Evolutionary conservation across 2,888 invertebrate genomes (phyloP), one percentile per base, ranked within the genome.

Genomic region (Athetis lepigone): DNA sequence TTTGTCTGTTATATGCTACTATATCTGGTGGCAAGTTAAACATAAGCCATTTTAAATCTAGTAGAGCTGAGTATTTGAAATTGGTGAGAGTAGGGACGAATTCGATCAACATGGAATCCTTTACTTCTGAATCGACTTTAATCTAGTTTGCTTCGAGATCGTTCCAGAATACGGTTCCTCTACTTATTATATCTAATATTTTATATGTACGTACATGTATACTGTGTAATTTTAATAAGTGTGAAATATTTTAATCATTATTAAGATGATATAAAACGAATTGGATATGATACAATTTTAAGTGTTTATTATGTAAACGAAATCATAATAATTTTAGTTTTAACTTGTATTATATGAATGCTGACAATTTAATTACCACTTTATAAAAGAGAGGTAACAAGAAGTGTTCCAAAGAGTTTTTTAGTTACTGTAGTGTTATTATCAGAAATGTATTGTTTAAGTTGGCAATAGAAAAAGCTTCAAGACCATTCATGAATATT

Each of bases 161-260:
- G 9, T 58, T 39, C 13, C 16, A 64, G 37, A 63, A 39, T 58
- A 46, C 11, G 13, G 16, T n/a, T 11, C 5, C 37, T 39, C 19
- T 21, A 68, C 33, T 33, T 29, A 63, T 23, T 37, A 67, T 42
- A 13, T 71, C 16, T 71, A 71, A 67, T 59, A 79, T 70, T 76
- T 77, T 76, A 63, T 75, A 78, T 70, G 58, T 70, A 75, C 71
- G 71, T 74, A 58, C 42, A 72, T 70, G 71, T 72, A 80, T 78
- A 78, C 77, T 79, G 67, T 50, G 51, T 78, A 80, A 70, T 70
- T 70, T 63, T 80, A 74, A 70, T 79, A 56, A 40, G 40, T 73
- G 73, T 76, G 67, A 59, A 71, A 37, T 74, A 67, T 67, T 54
- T 51, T 54, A 75, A 29, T n/a, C n/a, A n/a, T n/a, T 33, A 8